These are phyloP conservation scores for Microcebus ravelobensis DNA, from an alignment of 2,113 vertebrate species.

Conservation along the genomic window DNA sequence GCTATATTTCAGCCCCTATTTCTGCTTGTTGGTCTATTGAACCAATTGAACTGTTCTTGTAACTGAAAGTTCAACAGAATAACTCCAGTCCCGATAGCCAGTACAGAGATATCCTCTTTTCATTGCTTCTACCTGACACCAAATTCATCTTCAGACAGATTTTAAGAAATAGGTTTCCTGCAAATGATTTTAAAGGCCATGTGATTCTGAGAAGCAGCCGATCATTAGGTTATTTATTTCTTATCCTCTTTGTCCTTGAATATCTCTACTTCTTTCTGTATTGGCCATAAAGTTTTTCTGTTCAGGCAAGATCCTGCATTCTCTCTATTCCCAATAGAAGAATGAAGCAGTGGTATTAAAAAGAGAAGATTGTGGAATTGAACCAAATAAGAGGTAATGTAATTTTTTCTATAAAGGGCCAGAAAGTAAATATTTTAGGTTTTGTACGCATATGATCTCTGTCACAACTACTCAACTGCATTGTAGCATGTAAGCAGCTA, in stretches of 20 bases:
- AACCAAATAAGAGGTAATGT: not conserved
- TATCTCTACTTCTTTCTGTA: not conserved
- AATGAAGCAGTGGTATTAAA: not conserved
- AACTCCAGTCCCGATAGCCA: not conserved
- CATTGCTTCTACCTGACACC: not conserved
- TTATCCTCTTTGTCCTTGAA: not conserved
- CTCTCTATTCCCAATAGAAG: not conserved
- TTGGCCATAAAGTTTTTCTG: not conserved
- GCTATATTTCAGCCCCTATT: not conserved
- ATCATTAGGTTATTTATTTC: not conserved
- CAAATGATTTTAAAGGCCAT: not conserved
- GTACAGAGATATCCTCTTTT: not conserved
- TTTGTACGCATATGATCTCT: not conserved
- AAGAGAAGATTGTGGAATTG: not conserved
- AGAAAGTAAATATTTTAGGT: not conserved
- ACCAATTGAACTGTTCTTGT: not conserved
- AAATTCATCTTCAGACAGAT: not conserved
- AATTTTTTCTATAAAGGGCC: not conserved
- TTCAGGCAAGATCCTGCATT: not conserved
- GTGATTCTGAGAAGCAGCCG: not conserved
- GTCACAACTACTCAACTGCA: not conserved
- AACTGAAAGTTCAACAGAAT: not conserved
- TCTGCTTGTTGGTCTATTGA: not conserved
- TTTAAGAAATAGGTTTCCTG: not conserved
- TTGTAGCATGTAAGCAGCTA: not conserved